phyloP scores from a whole-genome alignment of 2,113 vertebrate genomes.

The Eurystomus gularis region DNA sequence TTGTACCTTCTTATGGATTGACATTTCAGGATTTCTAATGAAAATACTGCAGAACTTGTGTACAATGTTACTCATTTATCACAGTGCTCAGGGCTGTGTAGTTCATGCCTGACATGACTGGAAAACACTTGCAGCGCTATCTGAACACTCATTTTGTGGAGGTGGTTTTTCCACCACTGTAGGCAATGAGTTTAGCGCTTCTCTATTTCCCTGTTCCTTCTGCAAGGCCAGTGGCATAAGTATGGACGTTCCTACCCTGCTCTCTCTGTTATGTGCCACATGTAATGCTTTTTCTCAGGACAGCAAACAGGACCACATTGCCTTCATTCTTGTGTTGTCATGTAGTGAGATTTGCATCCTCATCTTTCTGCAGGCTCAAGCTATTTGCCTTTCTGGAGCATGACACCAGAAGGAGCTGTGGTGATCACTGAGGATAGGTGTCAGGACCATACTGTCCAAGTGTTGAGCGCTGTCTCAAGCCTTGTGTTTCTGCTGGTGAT shows the following conservation, averaged over 20 bases:
- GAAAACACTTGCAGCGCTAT: not conserved
- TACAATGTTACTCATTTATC: not conserved
- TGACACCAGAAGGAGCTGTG: not conserved
- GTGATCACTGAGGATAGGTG: not conserved
- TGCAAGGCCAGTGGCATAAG: not conserved
- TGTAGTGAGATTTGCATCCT: not conserved
- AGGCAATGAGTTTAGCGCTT: not conserved
- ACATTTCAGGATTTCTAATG: not conserved
- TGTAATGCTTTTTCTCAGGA: not conserved
- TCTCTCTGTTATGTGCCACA: not conserved
- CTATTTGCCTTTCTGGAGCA: not conserved
- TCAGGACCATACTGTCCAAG: not conserved
- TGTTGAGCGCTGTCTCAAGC: not conserved
- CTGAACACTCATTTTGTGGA: not conserved
- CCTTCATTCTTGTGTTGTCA: not conserved
- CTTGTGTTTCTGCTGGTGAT: not conserved
- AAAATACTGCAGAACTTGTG: not conserved
- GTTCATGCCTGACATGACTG: not conserved
- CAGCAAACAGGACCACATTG: fast-evolving
- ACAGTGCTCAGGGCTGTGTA: not conserved
- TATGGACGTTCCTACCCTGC: not conserved
- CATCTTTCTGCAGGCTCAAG: not conserved
- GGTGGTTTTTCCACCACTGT: not conserved
- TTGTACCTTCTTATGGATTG: not conserved
- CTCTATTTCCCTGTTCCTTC: not conserved